phyloP scores from a whole-genome alignment of 1,140 invertebrate species.

The Drosophila jambulina region DNA sequence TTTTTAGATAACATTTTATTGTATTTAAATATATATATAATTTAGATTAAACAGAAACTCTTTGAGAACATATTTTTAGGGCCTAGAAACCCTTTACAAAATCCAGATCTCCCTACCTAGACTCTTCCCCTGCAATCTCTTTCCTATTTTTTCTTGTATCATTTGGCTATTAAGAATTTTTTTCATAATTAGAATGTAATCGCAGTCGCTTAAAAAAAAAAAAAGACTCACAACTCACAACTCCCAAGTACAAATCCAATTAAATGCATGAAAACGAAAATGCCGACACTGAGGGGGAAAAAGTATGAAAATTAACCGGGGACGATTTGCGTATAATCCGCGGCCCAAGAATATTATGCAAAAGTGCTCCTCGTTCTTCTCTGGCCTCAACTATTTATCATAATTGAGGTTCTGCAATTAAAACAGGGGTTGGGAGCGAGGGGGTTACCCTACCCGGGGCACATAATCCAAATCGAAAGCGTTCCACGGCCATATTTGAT shows the following conservation, averaged over 20 bases:
- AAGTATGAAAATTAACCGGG: conserved; percentile 58
- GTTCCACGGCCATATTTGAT: conserved; percentile 49
- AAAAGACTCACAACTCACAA: conserved; percentile 8
- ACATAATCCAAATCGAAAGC: conserved; percentile 73
- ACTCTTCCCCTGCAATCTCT: background rate
- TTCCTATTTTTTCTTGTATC: conserved; percentile 36
- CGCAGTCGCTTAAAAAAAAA: conserved; percentile 40
- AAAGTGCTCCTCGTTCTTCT: background rate
- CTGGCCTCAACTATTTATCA: conserved; percentile 49
- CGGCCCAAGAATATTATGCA: conserved; percentile 59
- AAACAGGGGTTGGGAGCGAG: conserved; percentile 13
- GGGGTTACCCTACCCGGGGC: background rate
- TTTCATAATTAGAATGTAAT: conserved; percentile 76
- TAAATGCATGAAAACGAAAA: conserved; percentile 76
- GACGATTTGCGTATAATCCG: conserved; percentile 80
- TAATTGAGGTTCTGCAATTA: conserved; percentile 72
- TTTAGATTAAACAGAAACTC: background rate
- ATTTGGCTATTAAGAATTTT: conserved; percentile 68
- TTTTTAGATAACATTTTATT: background rate
- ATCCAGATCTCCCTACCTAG: background rate
- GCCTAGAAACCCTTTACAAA: background rate
- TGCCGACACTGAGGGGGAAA: conserved; percentile 35
- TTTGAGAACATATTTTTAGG: background rate
- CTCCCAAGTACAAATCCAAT: conserved; percentile 46
- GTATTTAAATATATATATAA: background rate